Base-by-base conservation (phyloP, 2,797 vertebrate species). In the Enteromius radiatus region DNA sequence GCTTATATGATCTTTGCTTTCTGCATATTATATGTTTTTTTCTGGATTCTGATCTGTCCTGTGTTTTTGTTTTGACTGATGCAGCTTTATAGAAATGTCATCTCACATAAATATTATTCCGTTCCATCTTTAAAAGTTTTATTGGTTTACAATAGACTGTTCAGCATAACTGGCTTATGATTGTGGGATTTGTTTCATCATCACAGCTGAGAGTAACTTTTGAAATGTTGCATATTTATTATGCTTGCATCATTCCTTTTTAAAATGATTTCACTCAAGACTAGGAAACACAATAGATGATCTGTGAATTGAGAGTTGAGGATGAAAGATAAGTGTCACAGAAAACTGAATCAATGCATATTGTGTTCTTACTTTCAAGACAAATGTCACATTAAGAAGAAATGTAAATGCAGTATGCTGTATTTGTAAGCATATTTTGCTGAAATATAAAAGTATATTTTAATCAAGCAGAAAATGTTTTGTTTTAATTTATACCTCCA, bases 401-500 rank as follows among this genome's bases (percentile, higher is more conserved):
- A 23, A 54, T 63, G 41, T 41, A 82, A 86, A 91, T 88, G 84
- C 88, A 90, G 86, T 91, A 90, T 91, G 92, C 68, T 89, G 89
- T 92, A 90, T 94, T 92, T 91, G 90, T 92, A 93, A 88, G 82
- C 85, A 86, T 88, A 90, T 88, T 86, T 90, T 86, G 79, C 76
- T 86, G 61, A 84, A 88, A 82, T 93, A 94, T 92, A 87, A 93
- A 93, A 85, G 84, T 90, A 86, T 89, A 83, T 86, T 93, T 94
- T 89, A 56, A 84, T 86, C 74, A 87, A 80, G 49, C 67, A 75
- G 80, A 75, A 69, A 79, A 79, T 52, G 56, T 85, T 71, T 54
- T 65, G 52, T 70, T 19, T 81, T 19, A 4, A 33, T 82, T 78
- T 65, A 38, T 54, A 38, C 28, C 36, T 28, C 10, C 3, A 76